Percentiles rank a stretch among this genome's conserved stretches.
Evolutionary conservation across 2,888 invertebrate genomes (phyloP).

Genomic region (Steromphala cineraria): DNA sequence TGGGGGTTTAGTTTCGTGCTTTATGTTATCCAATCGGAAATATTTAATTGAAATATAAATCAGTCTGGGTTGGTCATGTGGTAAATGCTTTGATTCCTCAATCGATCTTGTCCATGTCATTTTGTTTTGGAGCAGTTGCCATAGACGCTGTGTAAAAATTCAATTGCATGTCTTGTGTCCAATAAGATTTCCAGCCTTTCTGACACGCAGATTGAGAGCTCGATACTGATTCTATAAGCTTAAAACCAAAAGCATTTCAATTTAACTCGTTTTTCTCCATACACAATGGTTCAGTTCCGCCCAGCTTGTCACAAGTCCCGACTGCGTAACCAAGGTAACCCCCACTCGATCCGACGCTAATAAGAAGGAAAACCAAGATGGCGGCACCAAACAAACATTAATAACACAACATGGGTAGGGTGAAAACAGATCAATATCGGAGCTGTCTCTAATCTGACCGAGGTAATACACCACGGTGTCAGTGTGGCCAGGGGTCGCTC

Average conservation of each 20-base stretch:
- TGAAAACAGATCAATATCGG: constrained; percentile 4
- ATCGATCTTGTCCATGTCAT: constrained; percentile 1
- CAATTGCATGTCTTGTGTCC: constrained; percentile 4
- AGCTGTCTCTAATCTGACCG: background rate
- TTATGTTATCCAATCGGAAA: background rate
- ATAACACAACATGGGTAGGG: background rate
- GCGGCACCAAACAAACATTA: background rate
- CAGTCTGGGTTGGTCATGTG: background rate
- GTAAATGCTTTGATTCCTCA: background rate
- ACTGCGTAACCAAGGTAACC: background rate
- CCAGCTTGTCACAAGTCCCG: background rate
- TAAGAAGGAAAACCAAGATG: background rate
- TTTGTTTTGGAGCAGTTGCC: constrained; percentile 11
- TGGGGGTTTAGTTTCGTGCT: no score
- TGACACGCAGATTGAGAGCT: background rate
- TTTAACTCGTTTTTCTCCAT: background rate
- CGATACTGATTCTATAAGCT: background rate
- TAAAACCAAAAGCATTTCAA: background rate
- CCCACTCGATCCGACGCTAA: background rate
- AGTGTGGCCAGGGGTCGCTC: no score
- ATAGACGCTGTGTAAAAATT: constrained; percentile 15
- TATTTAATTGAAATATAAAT: constrained; percentile 10
- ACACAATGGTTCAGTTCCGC: background rate
- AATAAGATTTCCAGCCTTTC: background rate
- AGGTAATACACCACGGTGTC: no score